A percentile compares a stretch with the other conserved stretches of the same genome.
Evolutionary conservation across 2,888 invertebrate genomes (phyloP).

Genomic region (Geotrupes spiniger): DNA sequence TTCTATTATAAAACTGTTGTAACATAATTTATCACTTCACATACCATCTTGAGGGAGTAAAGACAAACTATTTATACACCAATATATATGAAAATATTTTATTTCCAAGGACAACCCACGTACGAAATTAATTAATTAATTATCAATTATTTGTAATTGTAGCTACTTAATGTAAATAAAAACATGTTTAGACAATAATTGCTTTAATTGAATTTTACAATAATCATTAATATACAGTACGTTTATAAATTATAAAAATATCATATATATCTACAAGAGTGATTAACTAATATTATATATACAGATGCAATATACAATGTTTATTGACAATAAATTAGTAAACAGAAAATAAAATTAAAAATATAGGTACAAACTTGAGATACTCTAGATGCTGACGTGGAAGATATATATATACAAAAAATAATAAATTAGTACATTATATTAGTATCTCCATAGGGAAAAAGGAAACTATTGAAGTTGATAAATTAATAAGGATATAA

Average conservation of each 20-base stretch:
- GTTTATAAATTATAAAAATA: conserved; percentile 20
- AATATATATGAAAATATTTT: too few species aligned
- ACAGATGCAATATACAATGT: conserved; percentile 22
- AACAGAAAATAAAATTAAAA: conserved; percentile 19
- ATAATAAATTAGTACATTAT: conserved; percentile 6
- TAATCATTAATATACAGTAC: conserved; percentile 19
- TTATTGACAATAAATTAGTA: conserved; percentile 22
- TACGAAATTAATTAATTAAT: too few species aligned
- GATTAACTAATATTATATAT: conserved; percentile 13
- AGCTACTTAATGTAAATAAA: too few species aligned
- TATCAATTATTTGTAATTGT: too few species aligned
- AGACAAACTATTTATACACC: too few species aligned
- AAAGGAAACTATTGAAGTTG: neutral
- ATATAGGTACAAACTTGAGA: conserved; percentile 5
- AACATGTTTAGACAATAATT: too few species aligned
- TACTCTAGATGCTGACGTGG: conserved; percentile 1
- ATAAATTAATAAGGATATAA: neutral
- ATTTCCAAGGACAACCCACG: too few species aligned
- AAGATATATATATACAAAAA: conserved; percentile 1
- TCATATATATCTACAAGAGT: conserved; percentile 8
- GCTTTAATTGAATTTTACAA: conserved; percentile 16
- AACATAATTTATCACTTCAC: too few species aligned
- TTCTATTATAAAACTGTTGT: too few species aligned
- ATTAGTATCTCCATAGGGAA: neutral
- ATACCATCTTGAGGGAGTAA: too few species aligned